Base-by-base conservation (phyloP, 2,797 vertebrate genomes). In the Pogonophryne albipinna region DNA sequence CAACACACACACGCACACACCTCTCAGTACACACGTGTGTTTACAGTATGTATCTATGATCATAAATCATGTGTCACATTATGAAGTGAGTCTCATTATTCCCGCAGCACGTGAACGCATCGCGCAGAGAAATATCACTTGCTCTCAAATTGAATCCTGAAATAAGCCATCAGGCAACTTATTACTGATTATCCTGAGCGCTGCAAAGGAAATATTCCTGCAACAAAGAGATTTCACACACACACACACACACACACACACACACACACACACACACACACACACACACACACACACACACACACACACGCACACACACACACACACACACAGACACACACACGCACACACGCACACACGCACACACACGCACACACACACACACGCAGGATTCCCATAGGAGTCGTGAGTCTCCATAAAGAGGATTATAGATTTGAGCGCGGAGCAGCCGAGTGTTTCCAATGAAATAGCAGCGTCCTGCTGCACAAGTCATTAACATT, bases 401-500 rank as follows among this genome's bases (percentile, higher is more conserved):
- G 34, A 38, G 34, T 34, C 34, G 1, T 34, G 34, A 34, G 34
- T 38, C 34, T 38, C 85, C 93, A 93, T 93, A 94, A 92, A 93
- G 90, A 88, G 93, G 95, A 94, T 94, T 94, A 95, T 85, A 92
- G 89, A 93, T 93, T 93, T 83, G 85, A 6, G 76, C 79, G 74
- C 85, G 85, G 91, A 80, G 89, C 89, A 87, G 62, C 78, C 89
- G 82, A 93, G 87, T 94, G 92, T 91, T 93, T 93, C 92, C 90
- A 93, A 90, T 94, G 85, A 93, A 93, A 94, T 91, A 87, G 84
- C 87, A 53, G 85, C 89, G 83, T 92, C 90, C 87, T 89, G 76
- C 86, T 93, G 91, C 85, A 90, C 69, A 91, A 92, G 86, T 91
- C 91, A 94, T 94, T 95, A 93, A 90, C 83, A 93, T 87, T 90